A percentile compares a stretch with the other conserved stretches of the same genome.
phyloP scores from a whole-genome alignment of 23 tunicate genomes.

The Halocynthia aurantium region DNA sequence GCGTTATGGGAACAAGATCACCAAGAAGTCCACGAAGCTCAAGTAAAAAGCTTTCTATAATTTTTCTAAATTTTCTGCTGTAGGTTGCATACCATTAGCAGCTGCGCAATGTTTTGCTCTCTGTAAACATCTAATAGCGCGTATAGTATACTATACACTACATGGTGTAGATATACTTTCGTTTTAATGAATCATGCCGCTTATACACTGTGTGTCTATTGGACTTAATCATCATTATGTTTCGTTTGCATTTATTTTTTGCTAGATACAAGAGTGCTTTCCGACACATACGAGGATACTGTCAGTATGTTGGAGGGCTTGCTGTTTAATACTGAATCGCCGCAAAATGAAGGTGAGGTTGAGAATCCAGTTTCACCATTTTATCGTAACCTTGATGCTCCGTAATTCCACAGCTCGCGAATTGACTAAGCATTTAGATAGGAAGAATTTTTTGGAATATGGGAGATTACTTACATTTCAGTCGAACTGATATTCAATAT shows the following conservation, averaged over 20 bases:
- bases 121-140: too few relatives aligned
- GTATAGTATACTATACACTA: too few relatives aligned
- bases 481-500: too few relatives aligned
- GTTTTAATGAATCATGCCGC: too few relatives aligned
- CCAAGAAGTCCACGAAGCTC: neutral
- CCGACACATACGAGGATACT: conserved; percentile 53
- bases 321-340: conserved; percentile 31
- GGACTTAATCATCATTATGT: neutral
- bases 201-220: too few relatives aligned
- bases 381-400: neutral
- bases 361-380: neutral
- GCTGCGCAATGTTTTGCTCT: too few relatives aligned
- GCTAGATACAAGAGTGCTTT: conserved; percentile 22
- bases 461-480: too few relatives aligned
- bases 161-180: too few relatives aligned
- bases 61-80: too few relatives aligned
- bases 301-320: conserved; percentile 64
- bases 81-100: too few relatives aligned
- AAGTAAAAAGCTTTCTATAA: too few relatives aligned
- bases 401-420: neutral
- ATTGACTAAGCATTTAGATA: neutral
- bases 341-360: conserved; percentile 38
- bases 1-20: conserved; percentile 2
- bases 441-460: too few relatives aligned
- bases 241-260: neutral